phyloP scores from a whole-genome alignment of 1,140 invertebrate genomes.

The Diuraphis noxia region DNA sequence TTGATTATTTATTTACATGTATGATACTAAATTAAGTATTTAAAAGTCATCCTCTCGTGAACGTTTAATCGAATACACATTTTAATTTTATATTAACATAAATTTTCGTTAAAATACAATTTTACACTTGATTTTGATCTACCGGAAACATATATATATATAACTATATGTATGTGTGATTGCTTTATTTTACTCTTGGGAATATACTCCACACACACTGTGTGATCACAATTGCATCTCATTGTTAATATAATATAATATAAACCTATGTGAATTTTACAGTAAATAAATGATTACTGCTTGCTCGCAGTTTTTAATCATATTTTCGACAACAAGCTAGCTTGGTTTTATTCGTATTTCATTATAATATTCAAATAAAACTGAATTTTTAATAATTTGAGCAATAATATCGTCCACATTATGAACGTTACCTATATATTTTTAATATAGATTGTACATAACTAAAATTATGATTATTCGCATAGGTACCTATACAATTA shows the following conservation, averaged over 20 bases:
- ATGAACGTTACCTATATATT: background rate
- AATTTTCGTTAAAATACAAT: background rate
- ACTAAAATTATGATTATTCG: background rate
- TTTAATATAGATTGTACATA: background rate
- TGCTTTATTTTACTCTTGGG: slow-evolving; percentile 8
- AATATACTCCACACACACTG: background rate
- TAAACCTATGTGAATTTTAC: background rate
- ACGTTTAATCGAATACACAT: background rate
- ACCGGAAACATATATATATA: background rate
- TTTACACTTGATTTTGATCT: background rate
- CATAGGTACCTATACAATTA: too few species aligned
- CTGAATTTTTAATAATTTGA: background rate
- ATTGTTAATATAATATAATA: slow-evolving; percentile 5
- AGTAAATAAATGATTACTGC: background rate
- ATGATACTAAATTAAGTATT: background rate
- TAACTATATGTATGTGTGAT: background rate
- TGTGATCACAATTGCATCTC: slow-evolving; percentile 13
- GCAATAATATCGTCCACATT: background rate
- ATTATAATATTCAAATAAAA: background rate
- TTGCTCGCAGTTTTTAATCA: background rate
- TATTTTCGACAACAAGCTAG: background rate
- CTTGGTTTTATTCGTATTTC: background rate
- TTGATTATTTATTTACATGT: background rate
- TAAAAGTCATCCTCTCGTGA: background rate
- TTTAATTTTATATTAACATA: background rate